phyloP scores from a whole-genome alignment of 2,888 invertebrate species.

The Acronicta aceris region DNA sequence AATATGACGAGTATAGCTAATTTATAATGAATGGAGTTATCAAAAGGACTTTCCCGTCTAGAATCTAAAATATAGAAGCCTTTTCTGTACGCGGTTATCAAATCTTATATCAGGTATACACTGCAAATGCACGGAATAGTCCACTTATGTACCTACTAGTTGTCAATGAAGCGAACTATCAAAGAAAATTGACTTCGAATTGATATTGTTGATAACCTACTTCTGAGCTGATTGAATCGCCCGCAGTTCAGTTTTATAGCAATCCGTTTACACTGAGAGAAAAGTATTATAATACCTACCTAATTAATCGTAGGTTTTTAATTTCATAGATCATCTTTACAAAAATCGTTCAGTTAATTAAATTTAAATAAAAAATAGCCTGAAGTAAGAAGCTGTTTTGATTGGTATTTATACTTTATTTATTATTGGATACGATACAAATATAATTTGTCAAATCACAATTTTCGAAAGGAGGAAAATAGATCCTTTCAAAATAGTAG shows the following conservation, averaged over 20 bases:
- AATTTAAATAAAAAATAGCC: no score
- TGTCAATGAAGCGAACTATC: conserved; percentile 55
- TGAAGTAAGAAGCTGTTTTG: no score
- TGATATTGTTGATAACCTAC: conserved; percentile 64
- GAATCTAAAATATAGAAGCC: no score
- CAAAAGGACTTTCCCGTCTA: conserved; percentile 31
- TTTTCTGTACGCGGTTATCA: conserved; percentile 37
- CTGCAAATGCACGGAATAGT: conserved; percentile 19
- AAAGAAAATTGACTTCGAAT: conserved; percentile 55
- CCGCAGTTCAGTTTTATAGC: conserved; percentile 16
- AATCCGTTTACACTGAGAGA: conserved; percentile 8
- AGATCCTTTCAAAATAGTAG: background rate
- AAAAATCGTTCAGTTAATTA: no score
- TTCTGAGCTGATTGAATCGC: conserved; percentile 51
- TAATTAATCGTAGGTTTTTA: background rate
- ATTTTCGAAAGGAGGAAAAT: conserved; percentile 16
- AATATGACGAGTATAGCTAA: background rate
- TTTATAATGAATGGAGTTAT: conserved; percentile 7
- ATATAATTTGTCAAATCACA: background rate
- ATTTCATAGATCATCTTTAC: no score
- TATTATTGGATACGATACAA: no score
- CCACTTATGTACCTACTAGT: conserved; percentile 39
- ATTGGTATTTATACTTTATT: no score
- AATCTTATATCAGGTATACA: conserved; percentile 38
- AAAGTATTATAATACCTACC: background rate